Evolutionary conservation across 2,888 invertebrate species (phyloP), one percentile per base, ranked within the genome.

Genomic region (Temnothorax ravouxi): DNA sequence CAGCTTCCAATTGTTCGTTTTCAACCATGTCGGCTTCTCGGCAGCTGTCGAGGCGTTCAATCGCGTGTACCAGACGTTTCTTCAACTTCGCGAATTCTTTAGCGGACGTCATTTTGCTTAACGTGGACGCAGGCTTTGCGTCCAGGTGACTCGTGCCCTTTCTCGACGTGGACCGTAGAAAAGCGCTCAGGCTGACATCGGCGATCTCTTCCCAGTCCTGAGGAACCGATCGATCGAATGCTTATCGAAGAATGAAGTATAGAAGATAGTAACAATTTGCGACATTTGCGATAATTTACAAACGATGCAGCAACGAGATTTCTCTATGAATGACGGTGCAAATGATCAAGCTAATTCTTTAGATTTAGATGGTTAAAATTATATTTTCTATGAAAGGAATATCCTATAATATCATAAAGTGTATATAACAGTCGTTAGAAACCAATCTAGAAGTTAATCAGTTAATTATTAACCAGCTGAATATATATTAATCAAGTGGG

Each of bases 201-300:
- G 97, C 96, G 3, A 96, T 95, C 94, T 98, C 98, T 93, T 98
- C 97, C 98, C 98, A 98, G 91, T 97, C 97, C 97, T 98, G 92
- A 3, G 52, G 21, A 81, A 71, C 8, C n/a, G 34, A 62, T 61
- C 47, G n/a, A 29, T 29, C 8, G 15, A 54, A 77, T 25, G 25
- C 1, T 76, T 64, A 69, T 74, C 44, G 59, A n/a, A 29, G 41
- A 50, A 25, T n/a, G n/a, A 8, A 47, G 34, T 29, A 8, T 44
- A n/a, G 11, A 56, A 18, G 18, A 41, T 18, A 71, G n/a, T 8
- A 38, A 11, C 11, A 25, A 9, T 29, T 29, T 34, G 6, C 34
- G 34, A 6, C 15, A 75, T 34, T 25, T 25, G 9, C 44, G n/a
- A 59, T 59, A 29, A 59, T 6, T 29, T 69, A 47, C 18, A 44